phyloP scores from a whole-genome alignment of 2,113 vertebrate genomes.

The Clarias gariepinus region DNA sequence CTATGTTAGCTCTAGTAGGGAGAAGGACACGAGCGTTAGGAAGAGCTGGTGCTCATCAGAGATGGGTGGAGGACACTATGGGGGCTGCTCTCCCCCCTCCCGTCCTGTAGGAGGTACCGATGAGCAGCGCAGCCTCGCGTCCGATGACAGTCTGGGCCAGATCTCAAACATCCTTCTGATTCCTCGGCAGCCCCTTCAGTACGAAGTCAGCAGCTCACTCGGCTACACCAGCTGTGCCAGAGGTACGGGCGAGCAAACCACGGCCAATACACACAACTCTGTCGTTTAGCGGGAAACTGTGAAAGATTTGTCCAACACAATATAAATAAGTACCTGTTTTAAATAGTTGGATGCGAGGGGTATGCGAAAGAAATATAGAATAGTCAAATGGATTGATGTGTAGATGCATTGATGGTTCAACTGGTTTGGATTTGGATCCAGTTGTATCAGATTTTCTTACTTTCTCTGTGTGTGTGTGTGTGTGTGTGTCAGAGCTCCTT shows the following conservation, averaged over 20 bases:
- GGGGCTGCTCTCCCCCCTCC: constrained; percentile 74
- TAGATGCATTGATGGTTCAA: not conserved
- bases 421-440: not conserved
- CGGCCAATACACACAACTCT: not conserved
- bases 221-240: constrained; percentile 89
- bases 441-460: constrained; percentile 10
- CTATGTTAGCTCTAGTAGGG: constrained; percentile 72
- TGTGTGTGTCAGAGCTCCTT: constrained; percentile 71
- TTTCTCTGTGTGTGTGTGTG: constrained; percentile 13
- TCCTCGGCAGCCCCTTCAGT: constrained; percentile 84
- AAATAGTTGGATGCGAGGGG: not conserved
- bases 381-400: not conserved
- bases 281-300: not conserved
- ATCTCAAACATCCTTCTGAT: constrained; percentile 93
- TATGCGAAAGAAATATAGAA: not conserved
- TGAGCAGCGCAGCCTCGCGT: constrained; percentile 91
- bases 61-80: constrained; percentile 53
- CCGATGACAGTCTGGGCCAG: constrained; percentile 90
- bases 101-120: constrained; percentile 72
- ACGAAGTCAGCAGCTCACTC: constrained; percentile 97
- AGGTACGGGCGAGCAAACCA: constrained; percentile 70
- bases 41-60: constrained; percentile 91
- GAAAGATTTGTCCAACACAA: not conserved
- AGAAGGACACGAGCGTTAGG: constrained; percentile 79
- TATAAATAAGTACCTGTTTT: not conserved